Base-by-base conservation (phyloP, 2,113 vertebrate species). In the Cyprinodon variegatus region DNA sequence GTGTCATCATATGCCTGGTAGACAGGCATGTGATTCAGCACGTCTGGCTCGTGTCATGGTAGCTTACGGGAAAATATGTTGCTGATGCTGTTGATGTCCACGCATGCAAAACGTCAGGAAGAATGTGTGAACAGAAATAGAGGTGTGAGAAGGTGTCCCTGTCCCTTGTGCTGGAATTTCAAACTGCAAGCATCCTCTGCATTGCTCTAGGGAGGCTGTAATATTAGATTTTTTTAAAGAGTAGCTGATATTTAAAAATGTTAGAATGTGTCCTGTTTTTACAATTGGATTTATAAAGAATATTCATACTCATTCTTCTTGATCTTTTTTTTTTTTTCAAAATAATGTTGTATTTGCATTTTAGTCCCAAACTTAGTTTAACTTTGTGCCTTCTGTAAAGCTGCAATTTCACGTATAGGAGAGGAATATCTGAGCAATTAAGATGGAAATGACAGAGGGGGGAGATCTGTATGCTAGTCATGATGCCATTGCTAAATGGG, bases 111-210 rank as follows among this genome's bases (percentile, higher is more conserved):
- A 72, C 63, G 40, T 12, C 76, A 50, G 59, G 48, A 39, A 36
- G 17, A 64, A 80, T 72, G 63, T 79, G 85, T 84, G 64, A 84
- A 76, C 83, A 68, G 68, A 90, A 84, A 89, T 80, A 88, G 83
- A 87, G 62, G 67, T 71, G 77, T 83, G 81, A 87, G 72, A 78
- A 61, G 14, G 82, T 73, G 71, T 39, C 70, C 37, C 80, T 87
- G 65, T 83, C 74, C 76, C 72, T 83, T 74, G 76, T 83, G 81
- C 84, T 90, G 82, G 84, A 81, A 89, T 79, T 45, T 85, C 53
- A 81, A 80, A 79, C 78, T 69, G 53, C 70, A 53, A 76, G 64
- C 78, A 83, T 85, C 77, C 79, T 46, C 71, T 46, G 14, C 62
- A 70, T 36, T 70, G 80, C 79, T 61, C 70, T 70, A 82, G 74